These are phyloP conservation scores for Copidosoma aretas DNA, from an alignment of 2,888 invertebrate genomes.

Conservation along the genomic window DNA sequence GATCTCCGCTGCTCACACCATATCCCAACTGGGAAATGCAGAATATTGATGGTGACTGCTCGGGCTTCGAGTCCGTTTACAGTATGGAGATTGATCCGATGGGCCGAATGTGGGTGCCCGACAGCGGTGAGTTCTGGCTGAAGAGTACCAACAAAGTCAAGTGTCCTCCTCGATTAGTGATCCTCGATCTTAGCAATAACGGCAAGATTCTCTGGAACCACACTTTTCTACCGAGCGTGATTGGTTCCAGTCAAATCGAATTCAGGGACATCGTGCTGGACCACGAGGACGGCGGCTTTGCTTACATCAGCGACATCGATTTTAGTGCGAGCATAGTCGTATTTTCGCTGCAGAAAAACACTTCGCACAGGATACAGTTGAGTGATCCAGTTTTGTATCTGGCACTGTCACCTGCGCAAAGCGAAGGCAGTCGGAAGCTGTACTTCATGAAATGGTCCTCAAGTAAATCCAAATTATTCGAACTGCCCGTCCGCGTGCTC, in stretches of 20 bases:
- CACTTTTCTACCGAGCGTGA: conserved; percentile 69
- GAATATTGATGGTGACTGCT: conserved; percentile 68
- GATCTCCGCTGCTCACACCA: conserved; percentile 69
- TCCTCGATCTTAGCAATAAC: conserved; percentile 61
- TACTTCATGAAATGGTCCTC: too few species aligned
- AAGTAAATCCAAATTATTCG: too few species aligned
- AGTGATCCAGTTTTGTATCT: too few species aligned
- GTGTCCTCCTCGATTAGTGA: conserved; percentile 61
- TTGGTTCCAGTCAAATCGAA: conserved; percentile 67
- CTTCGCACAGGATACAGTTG: conserved; percentile 55
- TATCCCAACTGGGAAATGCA: conserved; percentile 77
- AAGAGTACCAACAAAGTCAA: conserved; percentile 62
- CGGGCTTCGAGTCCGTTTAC: conserved; percentile 75
- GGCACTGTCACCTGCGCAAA: too few species aligned
- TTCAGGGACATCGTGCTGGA: conserved; percentile 78
- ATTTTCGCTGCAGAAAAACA: conserved; percentile 70
- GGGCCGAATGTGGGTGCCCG: conserved; percentile 67
- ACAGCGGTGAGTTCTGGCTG: conserved; percentile 62
- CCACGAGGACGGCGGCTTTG: conserved; percentile 70
- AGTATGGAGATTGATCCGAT: conserved; percentile 75
- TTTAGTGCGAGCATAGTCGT: conserved; percentile 78
- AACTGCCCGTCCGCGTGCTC: too few species aligned
- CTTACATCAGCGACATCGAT: conserved; percentile 76
- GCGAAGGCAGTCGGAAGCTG: too few species aligned
- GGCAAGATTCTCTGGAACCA: conserved; percentile 64